Evolutionary conservation across 1,140 invertebrate genomes (phyloP).

Genomic region (Dufourea novaeangliae): DNA sequence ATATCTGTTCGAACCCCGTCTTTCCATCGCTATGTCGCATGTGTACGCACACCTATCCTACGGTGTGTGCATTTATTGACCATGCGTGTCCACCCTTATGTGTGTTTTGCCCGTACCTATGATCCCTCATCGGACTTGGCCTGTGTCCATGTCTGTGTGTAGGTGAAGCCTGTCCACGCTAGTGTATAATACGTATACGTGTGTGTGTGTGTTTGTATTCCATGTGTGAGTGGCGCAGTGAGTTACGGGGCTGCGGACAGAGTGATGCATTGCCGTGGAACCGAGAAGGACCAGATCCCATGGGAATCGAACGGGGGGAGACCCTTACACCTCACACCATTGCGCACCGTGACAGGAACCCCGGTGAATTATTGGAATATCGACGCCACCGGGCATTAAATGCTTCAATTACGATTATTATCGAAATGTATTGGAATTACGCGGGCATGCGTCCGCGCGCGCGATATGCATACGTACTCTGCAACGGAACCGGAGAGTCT

Average conservation of each 20-base stretch:
- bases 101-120: background rate
- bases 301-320: conserved; percentile 74
- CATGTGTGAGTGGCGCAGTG: conserved; percentile 67
- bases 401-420: conserved; percentile 80
- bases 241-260: conserved; percentile 81
- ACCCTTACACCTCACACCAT: conserved; percentile 78
- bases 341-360: conserved; percentile 65
- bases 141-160: conserved; percentile 11
- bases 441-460: conserved; percentile 8
- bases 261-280: conserved; percentile 80
- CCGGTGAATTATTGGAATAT: conserved; percentile 81
- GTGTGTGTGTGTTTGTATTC: conserved; percentile 27
- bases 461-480: no score
- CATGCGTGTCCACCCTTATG: conserved; percentile 68
- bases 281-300: conserved; percentile 79
- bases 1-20: conserved; percentile 75
- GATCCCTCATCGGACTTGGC: background rate
- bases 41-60: conserved; percentile 6
- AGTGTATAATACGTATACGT: background rate
- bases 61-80: conserved; percentile 75
- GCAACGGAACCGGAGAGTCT: conserved; percentile 2
- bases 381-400: conserved; percentile 78
- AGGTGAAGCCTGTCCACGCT: conserved; percentile 32
- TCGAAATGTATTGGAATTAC: conserved; percentile 62
- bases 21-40: conserved; percentile 66